Percentiles rank a stretch among this genome's conserved stretches.
phyloP scores from a whole-genome alignment of 2,797 vertebrate genomes.

The Enteromius argenteus region DNA sequence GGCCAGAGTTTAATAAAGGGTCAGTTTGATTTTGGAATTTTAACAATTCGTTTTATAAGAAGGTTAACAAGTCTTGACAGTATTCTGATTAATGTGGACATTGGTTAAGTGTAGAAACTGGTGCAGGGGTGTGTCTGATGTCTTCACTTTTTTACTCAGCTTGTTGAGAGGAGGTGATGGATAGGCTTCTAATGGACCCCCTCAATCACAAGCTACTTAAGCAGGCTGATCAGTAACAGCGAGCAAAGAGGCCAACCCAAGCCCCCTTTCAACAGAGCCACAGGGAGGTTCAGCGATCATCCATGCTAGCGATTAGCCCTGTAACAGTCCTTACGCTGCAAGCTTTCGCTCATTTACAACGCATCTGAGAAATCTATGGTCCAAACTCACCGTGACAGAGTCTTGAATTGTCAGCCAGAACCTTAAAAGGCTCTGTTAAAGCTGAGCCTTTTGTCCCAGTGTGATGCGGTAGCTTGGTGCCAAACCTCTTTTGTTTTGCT shows the following conservation, averaged over 20 bases:
- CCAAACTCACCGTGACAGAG: slow-evolving; percentile 61
- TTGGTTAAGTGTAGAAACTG: background rate
- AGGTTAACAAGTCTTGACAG: background rate
- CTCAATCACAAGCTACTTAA: slow-evolving; percentile 79
- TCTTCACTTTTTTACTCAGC: slow-evolving; percentile 68
- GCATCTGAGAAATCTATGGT: slow-evolving; percentile 52
- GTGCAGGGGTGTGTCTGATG: slow-evolving; percentile 52
- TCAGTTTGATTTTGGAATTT: background rate
- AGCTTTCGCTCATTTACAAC: slow-evolving; percentile 64
- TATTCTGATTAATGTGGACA: slow-evolving; percentile 9
- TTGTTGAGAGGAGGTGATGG: slow-evolving; percentile 70
- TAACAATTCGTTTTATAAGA: background rate
- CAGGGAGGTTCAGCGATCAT: slow-evolving; percentile 67
- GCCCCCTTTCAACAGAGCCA: slow-evolving; percentile 66
- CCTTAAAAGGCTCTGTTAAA: slow-evolving; percentile 32
- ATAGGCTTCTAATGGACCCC: slow-evolving; percentile 74
- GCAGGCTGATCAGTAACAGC: slow-evolving; percentile 72
- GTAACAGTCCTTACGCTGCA: slow-evolving; percentile 65
- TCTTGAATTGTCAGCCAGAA: slow-evolving; percentile 23
- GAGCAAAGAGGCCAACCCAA: slow-evolving; percentile 70
- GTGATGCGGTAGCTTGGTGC: slow-evolving; percentile 25
- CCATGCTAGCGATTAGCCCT: slow-evolving; percentile 75
- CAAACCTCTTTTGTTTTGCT: slow-evolving; percentile 62
- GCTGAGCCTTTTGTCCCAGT: slow-evolving; percentile 19
- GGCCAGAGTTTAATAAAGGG: background rate